Percentiles rank a stretch among this genome's conserved stretches.
These are phyloP conservation scores for Ranitomeya variabilis DNA, from an alignment of 2,113 vertebrate species.

Conservation along the genomic window DNA sequence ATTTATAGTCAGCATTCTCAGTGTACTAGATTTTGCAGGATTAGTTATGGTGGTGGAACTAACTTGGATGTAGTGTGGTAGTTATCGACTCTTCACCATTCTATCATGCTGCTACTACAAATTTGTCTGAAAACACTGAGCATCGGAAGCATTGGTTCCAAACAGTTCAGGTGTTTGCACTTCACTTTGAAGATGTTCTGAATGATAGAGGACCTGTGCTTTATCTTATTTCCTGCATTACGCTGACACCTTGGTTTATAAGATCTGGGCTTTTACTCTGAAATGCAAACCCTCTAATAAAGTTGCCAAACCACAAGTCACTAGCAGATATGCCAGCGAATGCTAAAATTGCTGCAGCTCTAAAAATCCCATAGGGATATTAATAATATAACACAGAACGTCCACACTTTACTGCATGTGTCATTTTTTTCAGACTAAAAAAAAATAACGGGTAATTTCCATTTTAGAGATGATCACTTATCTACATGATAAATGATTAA, in stretches of 20 bases:
- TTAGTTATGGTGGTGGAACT: neutral
- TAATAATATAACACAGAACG: neutral
- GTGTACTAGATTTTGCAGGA: constrained; percentile 23
- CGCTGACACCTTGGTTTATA: constrained; percentile 6
- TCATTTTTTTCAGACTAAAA: no score
- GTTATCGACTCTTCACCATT: neutral
- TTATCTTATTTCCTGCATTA: neutral
- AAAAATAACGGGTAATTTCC: no score
- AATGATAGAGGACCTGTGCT: neutral
- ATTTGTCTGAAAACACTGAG: neutral
- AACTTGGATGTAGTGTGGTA: neutral
- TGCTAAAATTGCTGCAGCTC: neutral
- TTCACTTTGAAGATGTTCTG: neutral
- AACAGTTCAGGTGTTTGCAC: neutral
- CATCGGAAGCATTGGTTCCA: neutral
- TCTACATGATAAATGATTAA: no score
- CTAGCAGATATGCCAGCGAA: neutral
- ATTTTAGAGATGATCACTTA: no score
- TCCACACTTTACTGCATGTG: no score
- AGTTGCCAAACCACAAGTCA: neutral
- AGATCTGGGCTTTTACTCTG: neutral
- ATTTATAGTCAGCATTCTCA: constrained; percentile 22
- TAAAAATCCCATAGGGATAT: neutral
- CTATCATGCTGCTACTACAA: neutral
- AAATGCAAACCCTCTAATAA: neutral